phyloP scores from a whole-genome alignment of 2,113 vertebrate genomes.

The Coracopsis vasa region DNA sequence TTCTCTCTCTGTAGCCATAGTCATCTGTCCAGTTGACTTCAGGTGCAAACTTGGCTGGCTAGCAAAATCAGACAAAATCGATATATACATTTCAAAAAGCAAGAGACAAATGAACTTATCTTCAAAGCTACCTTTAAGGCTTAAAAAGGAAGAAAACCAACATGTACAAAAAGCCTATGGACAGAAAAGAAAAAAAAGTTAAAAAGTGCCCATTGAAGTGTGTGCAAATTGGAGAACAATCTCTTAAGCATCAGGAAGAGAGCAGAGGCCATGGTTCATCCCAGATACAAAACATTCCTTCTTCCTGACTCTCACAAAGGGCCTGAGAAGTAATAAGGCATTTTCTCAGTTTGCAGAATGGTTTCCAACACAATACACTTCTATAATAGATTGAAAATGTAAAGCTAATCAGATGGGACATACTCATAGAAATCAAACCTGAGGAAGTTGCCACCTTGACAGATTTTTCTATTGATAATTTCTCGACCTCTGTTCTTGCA shows the following conservation, averaged over 20 bases:
- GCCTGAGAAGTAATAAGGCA: not conserved
- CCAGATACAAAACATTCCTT: not conserved
- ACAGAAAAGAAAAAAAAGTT: not conserved
- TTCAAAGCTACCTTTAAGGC: not conserved
- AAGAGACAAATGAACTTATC: not conserved
- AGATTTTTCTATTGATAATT: not conserved
- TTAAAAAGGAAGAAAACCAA: not conserved
- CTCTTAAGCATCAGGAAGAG: not conserved
- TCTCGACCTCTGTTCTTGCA: not conserved
- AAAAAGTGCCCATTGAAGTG: not conserved
- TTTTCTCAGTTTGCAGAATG: not conserved
- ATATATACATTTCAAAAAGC: not conserved
- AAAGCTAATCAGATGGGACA: slow-evolving; percentile 9
- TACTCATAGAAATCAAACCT: not conserved
- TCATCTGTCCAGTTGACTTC: not conserved
- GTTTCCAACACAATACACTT: slow-evolving; percentile 21
- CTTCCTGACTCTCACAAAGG: not conserved
- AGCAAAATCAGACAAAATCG: not conserved
- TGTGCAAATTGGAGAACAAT: slow-evolving; percentile 4
- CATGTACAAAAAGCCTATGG: not conserved
- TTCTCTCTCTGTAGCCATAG: not conserved
- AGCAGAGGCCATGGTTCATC: not conserved
- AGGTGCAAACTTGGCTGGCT: not conserved
- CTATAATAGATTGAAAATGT: not conserved
- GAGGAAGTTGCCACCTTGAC: not conserved